These are phyloP conservation scores for Emys orbicularis DNA, from an alignment of 2,797 vertebrate genomes.

Conservation along the genomic window DNA sequence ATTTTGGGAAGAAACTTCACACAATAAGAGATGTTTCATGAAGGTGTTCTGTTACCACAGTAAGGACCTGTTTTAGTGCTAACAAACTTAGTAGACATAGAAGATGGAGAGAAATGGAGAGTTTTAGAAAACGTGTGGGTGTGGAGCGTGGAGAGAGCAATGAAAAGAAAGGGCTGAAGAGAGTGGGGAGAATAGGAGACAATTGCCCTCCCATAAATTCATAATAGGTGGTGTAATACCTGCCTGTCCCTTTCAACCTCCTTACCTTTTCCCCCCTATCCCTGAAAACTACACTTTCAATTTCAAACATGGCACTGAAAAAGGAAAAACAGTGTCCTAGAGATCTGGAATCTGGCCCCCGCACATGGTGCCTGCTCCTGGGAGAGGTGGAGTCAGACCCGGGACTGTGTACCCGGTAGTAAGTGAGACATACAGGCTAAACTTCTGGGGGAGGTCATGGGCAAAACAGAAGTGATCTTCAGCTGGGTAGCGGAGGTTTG, in stretches of 20 bases:
- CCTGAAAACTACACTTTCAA: constrained; percentile 1
- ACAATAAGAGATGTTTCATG: constrained; percentile 42
- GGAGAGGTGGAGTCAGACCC: not conserved
- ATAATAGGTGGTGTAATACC: not conserved
- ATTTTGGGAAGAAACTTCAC: constrained; percentile 28
- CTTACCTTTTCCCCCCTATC: not conserved
- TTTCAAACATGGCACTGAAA: not conserved
- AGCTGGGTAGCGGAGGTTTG: not conserved
- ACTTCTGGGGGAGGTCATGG: not conserved
- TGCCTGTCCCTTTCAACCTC: not conserved
- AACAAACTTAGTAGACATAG: constrained; percentile 57
- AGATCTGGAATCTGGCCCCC: not conserved
- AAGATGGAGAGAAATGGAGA: constrained; percentile 43
- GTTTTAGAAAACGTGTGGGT: constrained; percentile 44
- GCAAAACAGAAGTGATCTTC: not conserved
- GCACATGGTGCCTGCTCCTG: not conserved
- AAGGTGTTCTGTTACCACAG: constrained; percentile 59
- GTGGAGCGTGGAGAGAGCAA: not conserved
- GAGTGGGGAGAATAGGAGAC: constrained; percentile 12
- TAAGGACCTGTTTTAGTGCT: not conserved
- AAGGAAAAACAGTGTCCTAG: not conserved
- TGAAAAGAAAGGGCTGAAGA: not conserved
- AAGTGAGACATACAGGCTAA: not conserved
- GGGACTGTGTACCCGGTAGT: not conserved
- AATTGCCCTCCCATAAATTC: constrained; percentile 6